phyloP scores from a whole-genome alignment of 2,113 vertebrate species.

The Astur gentilis region DNA sequence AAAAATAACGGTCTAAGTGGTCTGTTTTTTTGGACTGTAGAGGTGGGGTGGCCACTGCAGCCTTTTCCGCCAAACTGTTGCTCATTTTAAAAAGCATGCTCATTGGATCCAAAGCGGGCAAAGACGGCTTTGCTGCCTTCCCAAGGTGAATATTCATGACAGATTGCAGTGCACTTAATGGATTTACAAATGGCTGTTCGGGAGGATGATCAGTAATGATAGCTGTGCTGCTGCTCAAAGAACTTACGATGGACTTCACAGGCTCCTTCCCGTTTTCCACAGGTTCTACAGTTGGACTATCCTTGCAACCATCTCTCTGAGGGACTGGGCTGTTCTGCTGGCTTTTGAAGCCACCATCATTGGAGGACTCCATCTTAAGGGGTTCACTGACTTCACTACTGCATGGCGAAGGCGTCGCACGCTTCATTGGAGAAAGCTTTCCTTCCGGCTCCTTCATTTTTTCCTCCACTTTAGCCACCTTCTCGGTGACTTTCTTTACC shows the following conservation, averaged over 20 bases:
- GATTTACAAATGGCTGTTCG: constrained; percentile 96
- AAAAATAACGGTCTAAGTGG: constrained; percentile 96
- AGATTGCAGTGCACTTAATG: constrained; percentile 96
- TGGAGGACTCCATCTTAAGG: constrained; percentile 78
- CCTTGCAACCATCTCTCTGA: constrained; percentile 80
- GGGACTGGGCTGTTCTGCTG: constrained; percentile 80
- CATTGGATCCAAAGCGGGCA: constrained; percentile 96
- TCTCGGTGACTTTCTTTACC: constrained; percentile 97
- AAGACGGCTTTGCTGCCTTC: constrained; percentile 94
- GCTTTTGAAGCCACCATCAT: constrained; percentile 79
- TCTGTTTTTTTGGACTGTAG: constrained; percentile 91
- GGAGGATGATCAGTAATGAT: constrained; percentile 98
- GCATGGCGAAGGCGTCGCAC: constrained; percentile 87
- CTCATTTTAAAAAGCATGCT: constrained; percentile 99
- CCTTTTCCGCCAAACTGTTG: constrained; percentile 97
- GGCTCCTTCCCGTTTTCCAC: constrained; percentile 88
- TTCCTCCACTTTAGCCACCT: constrained; percentile 96
- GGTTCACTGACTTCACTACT: constrained; percentile 87
- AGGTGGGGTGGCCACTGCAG: constrained; percentile 90
- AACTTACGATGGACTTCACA: constrained; percentile 74
- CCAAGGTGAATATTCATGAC: constrained; percentile 99
- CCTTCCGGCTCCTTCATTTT: constrained; percentile 87
- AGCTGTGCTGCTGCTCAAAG: constrained; percentile 88
- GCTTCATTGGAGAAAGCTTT: constrained; percentile 83
- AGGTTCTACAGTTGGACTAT: constrained; percentile 75